Conservation (phyloP, 1,140 invertebrate genomes). For the Drosophila carrolli region DNA sequence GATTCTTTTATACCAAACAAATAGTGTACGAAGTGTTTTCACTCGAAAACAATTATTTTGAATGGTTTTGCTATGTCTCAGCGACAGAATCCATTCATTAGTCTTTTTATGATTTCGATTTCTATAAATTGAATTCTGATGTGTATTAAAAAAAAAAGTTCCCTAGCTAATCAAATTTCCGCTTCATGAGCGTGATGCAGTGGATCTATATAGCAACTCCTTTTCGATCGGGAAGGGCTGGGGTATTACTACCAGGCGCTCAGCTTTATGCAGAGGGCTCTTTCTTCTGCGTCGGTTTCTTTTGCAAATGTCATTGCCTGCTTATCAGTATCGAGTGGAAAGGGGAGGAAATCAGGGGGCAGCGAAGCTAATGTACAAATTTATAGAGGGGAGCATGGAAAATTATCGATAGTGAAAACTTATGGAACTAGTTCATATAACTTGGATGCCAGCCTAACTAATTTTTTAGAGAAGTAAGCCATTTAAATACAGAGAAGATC, state of each 20-base stretch:
- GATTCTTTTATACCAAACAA: no score
- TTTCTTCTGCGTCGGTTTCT: slow-evolving; percentile 7
- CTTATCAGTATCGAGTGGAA: slow-evolving; percentile 15
- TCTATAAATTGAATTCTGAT: no score
- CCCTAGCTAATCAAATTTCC: background rate
- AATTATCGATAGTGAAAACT: background rate
- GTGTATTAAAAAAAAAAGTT: no score
- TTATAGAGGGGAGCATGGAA: background rate
- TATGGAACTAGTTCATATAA: background rate
- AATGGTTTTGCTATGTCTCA: no score
- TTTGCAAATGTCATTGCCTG: slow-evolving; percentile 44
- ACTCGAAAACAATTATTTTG: no score
- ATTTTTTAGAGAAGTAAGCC: no score
- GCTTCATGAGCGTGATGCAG: background rate
- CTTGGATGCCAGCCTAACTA: no score
- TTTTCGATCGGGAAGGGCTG: slow-evolving; percentile 20
- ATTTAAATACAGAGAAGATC: no score
- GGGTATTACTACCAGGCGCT: slow-evolving; percentile 24
- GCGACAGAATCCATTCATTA: no score
- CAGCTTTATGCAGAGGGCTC: slow-evolving; percentile 8
- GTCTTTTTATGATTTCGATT: no score
- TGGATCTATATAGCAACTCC: slow-evolving; percentile 5
- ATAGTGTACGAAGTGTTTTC: no score
- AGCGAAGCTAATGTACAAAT: background rate
- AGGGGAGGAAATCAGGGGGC: background rate